Evolutionary conservation across 2,797 vertebrate species (phyloP).

Genomic region (Scolopax bukidnonensis): DNA sequence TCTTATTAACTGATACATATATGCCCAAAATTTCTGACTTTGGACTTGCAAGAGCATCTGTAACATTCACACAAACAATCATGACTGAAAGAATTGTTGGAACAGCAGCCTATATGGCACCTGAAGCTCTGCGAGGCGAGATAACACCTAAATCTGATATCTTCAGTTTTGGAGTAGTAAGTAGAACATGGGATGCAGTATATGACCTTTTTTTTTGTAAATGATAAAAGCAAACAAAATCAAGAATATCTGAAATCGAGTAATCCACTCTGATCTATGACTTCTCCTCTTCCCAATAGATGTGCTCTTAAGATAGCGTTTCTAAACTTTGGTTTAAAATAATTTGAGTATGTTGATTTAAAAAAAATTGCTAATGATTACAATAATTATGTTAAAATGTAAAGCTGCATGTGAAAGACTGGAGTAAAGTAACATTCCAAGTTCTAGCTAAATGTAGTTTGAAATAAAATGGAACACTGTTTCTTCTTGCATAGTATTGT

Average conservation of each 20-base stretch:
- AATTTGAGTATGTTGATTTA: background rate
- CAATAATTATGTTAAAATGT: background rate
- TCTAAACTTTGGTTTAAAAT: background rate
- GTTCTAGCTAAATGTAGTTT: background rate
- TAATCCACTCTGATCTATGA: background rate
- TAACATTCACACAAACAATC: constrained; percentile 83
- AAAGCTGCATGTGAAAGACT: background rate
- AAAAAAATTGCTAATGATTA: background rate
- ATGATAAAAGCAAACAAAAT: background rate
- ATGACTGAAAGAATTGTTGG: constrained; percentile 94
- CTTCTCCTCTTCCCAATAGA: background rate
- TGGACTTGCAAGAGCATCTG: constrained; percentile 90
- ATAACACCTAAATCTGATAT: constrained; percentile 94
- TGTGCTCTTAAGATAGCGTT: background rate
- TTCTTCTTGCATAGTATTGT: background rate
- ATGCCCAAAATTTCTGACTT: constrained; percentile 95
- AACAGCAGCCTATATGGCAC: constrained; percentile 96
- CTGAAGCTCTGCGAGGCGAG: constrained; percentile 93
- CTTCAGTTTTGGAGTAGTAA: constrained; percentile 96
- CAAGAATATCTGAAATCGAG: background rate
- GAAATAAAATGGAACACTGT: background rate
- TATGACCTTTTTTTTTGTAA: background rate
- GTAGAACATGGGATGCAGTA: constrained; percentile 23
- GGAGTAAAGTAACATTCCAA: background rate
- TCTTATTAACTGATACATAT: constrained; percentile 87